A percentile compares a stretch with the other conserved stretches of the same genome.
These are phyloP conservation scores for Cremastinae sp. DNA, from an alignment of 2,888 invertebrate genomes.

Conservation along the genomic window DNA sequence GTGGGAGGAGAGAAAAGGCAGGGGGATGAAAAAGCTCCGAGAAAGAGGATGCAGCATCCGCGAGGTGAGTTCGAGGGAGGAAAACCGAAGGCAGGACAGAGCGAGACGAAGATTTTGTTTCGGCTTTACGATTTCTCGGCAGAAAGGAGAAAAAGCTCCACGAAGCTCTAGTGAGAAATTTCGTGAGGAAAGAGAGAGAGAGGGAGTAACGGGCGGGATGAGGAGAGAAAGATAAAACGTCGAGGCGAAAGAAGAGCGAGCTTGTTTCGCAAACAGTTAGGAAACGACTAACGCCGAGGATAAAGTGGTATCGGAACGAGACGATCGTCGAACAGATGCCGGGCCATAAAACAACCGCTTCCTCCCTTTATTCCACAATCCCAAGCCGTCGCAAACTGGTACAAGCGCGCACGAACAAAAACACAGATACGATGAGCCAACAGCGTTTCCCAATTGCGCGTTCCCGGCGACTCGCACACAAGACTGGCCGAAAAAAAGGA, in stretches of 20 bases:
- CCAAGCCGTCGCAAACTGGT: slow-evolving; percentile 42
- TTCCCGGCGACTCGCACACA: slow-evolving; percentile 57
- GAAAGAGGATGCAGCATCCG: slow-evolving; percentile 38
- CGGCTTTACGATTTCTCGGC: slow-evolving; percentile 55
- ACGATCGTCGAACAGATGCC: slow-evolving; percentile 81
- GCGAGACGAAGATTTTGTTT: slow-evolving; percentile 44
- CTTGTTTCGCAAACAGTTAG: slow-evolving; percentile 80
- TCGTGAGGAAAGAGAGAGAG: slow-evolving; percentile 27
- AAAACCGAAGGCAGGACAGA: slow-evolving; percentile 26
- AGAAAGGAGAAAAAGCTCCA: slow-evolving; percentile 18
- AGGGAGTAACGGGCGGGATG: slow-evolving; percentile 22
- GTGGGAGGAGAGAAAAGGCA: slow-evolving; percentile 45
- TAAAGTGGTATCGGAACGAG: slow-evolving; percentile 81
- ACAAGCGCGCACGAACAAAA: slow-evolving; percentile 28
- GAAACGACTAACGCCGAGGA: slow-evolving; percentile 79
- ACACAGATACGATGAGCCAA: slow-evolving; percentile 25
- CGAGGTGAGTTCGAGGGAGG: slow-evolving; percentile 42
- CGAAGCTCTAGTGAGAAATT: slow-evolving; percentile 10
- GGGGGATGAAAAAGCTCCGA: slow-evolving; percentile 33
- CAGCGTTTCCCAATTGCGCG: slow-evolving; percentile 38
- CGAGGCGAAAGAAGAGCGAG: slow-evolving; percentile 58
- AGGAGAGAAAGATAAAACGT: slow-evolving; percentile 58
- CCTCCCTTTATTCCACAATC: slow-evolving; percentile 67
- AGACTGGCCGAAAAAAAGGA: slow-evolving; percentile 50
- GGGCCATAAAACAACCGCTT: slow-evolving; percentile 80